Base-by-base conservation (phyloP, 2,888 invertebrate species). In the Palloptera scutellata region DNA sequence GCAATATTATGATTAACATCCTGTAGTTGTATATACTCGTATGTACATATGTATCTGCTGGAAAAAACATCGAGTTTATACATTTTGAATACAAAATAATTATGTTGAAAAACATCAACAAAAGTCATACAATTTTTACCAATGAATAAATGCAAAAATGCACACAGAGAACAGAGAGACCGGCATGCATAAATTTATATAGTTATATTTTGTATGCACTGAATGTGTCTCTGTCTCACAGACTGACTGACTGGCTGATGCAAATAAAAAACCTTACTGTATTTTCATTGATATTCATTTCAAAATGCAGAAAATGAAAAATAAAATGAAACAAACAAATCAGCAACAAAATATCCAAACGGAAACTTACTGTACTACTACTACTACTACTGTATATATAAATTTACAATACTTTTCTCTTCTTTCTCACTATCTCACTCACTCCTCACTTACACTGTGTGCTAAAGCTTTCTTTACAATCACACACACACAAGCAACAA, bases 61-160 rank as follows among this genome's bases (percentile, higher is more conserved):
- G n/a, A n/a, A 30, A 30, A 41, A 57, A 57, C 6, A 13, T 48
- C 5, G 11, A 48, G 11, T 1, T 17, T 41, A 57, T 45, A 41
- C 64, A 64, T 65, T 65, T 65, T 60, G 53, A 59, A 65, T 52
- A 59, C 52, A 48, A 60, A 65, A 59, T 65, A 65, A 65, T 65
- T 65, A 60, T 65, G 65, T 58, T 65, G 65, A 54, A 52, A 59
- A 59, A 45, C 65, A 53, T 65, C 20, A 54, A 30, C 30, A 30
- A 30, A 30, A 30, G 30, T 30, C 30, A 30, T 30, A 30, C 30
- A 2, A 30, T 30, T 30, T 30, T 6, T 30, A 30, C 30, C 30
- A 30, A 30, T 30, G 30, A 30, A 30, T 55, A 63, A 63, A 45
- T 55, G 20, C 48, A 15, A n/a, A 48, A 30, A 40, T 41, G 48